Evolutionary conservation across 1,140 invertebrate genomes (phyloP), one percentile per base, ranked within the genome.

Genomic region (Caenorhabditis inopinata): DNA sequence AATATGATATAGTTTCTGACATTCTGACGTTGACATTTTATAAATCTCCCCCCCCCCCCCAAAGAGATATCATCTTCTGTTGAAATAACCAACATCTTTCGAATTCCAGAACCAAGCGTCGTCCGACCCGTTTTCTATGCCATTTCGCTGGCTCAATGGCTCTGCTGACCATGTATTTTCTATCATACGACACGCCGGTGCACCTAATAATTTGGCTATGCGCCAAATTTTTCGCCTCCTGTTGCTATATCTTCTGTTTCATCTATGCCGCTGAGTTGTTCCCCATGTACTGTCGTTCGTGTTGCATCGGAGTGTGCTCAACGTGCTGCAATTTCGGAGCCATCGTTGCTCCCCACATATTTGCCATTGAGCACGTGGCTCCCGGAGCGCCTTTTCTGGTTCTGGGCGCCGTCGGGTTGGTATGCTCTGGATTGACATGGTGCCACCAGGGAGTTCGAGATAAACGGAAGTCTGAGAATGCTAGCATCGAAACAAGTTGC

Each of bases 261-360:
- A 47, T 79, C 68, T 79, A 79, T 46, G 78, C 51, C n/a, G 62
- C 51, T 27, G 78, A 79, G 35, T 18, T 79, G 0, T 79, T 79
- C 27, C 73, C 78, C 18, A 62, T 45, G 2, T 58, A 25, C 16
- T 68, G 42, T 16, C 38, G 78, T 4, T 68, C 46, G n/a, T 68
- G 62, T 9, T 79, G 78, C 16, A 47, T 79, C 18, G 78, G 78
- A 6, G 35, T 79, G 1, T 79, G 78, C 46, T 48, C 73, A 4
- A 79, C 78, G n/a, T 25, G 62, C 18, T 58, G 51, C 35, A 79
- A 79, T 32, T 38, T 79, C 23, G 78, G 78, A 23, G 78, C 78
- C 5, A 68, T 79, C 16, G 42, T 75, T 1, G 62, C 78, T 3
- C 78, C 73, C 2, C 78, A 79, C 35, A 29, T 79, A 4, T 68